These are phyloP conservation scores for Ardeotis arabs DNA, from an alignment of 2,113 vertebrate species.

Conservation along the genomic window DNA sequence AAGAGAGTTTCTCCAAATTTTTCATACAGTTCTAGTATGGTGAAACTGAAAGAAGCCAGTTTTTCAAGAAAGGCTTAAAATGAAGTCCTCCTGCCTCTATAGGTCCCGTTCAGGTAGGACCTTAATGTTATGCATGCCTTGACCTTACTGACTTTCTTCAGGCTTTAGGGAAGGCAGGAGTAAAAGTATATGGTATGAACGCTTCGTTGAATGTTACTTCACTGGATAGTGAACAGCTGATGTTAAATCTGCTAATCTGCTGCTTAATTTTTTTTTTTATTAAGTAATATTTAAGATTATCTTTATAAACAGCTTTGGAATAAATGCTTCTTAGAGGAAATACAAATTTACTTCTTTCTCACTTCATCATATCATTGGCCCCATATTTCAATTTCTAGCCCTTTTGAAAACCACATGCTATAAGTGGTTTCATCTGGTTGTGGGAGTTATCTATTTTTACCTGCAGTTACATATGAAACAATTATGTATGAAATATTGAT, in stretches of 20 bases:
- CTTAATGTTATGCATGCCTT: neutral
- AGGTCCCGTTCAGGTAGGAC: neutral
- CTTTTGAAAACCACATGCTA: neutral
- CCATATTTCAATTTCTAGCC: neutral
- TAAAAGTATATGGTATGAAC: neutral
- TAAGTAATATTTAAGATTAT: neutral
- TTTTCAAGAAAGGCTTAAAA: neutral
- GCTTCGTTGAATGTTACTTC: neutral
- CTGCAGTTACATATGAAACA: neutral
- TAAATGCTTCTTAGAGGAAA: neutral
- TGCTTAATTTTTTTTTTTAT: neutral
- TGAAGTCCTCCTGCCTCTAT: neutral
- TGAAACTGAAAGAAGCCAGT: neutral
- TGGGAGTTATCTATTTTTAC: slow-evolving; percentile 14
- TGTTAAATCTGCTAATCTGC: neutral
- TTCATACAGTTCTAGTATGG: neutral
- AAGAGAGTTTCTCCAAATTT: neutral
- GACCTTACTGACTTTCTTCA: neutral
- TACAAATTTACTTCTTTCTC: neutral
- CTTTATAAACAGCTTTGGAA: neutral
- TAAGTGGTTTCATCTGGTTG: neutral
- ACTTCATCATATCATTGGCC: neutral
- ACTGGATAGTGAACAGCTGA: neutral
- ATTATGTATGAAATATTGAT: slow-evolving; percentile 1
- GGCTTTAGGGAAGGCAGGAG: neutral